Evolutionary conservation across 2,888 invertebrate genomes (phyloP), one percentile per base, ranked within the genome.

Genomic region (Parnassius glacialis): DNA sequence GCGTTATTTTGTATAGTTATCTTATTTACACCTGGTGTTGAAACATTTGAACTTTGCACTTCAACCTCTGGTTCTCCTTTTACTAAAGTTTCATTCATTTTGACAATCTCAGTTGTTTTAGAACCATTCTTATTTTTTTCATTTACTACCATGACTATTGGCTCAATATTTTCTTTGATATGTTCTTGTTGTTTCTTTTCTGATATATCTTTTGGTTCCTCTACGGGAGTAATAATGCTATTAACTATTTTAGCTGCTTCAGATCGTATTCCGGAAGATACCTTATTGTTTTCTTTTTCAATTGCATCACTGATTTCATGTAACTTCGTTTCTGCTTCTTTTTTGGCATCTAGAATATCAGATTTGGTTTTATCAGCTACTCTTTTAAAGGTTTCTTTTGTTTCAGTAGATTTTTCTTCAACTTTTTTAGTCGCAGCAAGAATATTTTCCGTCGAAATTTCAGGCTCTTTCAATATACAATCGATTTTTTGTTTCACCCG

Each of bases 21-120:
- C 64, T 84, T 87, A 10, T 80, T 79, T 0, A 74, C 68, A 0
- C 79, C 83, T 0, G 89, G 86, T 42, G 89, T 83, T 0, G 91
- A 87, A 48, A 91, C 74, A 73, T 94, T 93, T 10, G 93, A 93
- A 81, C 93, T 93, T 71, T 93, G 93, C 64, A 93, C 92, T 74
- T 94, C 94, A 13, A 93, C 89, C 66, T 94, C 93, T 51, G 93
- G 91, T 64, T 93, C 93, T 16, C 92, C 93, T 72, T 92, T 92
- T 45, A 94, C 92, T 66, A 93, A 78, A 51, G 92, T 79, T 64
- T 87, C 88, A 50, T 79, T 89, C 45, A 88, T 78, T 71, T 81
- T 90, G 59, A 85, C 87, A 10, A 74, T 62, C 0, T 78, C 70
- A 41, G 80, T 80, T 1, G 69, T 67, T 55, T 72, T 75, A 1